A percentile compares a stretch with the other conserved stretches of the same genome.
Conservation (phyloP, 2,888 invertebrate species). For the Sinopyrophorus schimmeli region DNA sequence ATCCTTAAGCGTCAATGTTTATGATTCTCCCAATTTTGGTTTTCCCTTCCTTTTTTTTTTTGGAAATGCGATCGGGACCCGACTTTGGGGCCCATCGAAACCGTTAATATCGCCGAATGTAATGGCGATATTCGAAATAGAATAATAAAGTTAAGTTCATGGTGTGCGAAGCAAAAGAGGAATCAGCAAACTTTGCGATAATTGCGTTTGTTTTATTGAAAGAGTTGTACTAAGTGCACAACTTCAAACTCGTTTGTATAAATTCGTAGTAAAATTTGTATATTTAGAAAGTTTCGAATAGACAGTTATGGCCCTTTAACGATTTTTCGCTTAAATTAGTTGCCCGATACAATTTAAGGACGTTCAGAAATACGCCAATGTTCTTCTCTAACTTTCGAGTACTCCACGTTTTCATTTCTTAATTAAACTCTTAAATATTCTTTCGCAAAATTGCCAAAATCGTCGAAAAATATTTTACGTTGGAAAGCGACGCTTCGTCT, state of each 20-base stretch:
- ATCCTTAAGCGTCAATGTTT: too few species aligned
- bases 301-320: constrained; percentile 20
- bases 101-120: constrained; percentile 16
- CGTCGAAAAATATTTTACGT: too few species aligned
- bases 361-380: constrained; percentile 2
- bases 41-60: constrained; percentile 9
- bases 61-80: constrained; percentile 1
- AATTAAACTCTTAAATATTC: too few species aligned
- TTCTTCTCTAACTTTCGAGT: too few species aligned
- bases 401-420: too few species aligned
- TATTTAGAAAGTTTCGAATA: constrained; percentile 18
- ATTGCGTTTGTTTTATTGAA: constrained; percentile 39
- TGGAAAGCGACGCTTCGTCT: too few species aligned
- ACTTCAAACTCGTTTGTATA: constrained; percentile 27
- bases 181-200: constrained; percentile 31
- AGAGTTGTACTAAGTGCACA: constrained; percentile 34
- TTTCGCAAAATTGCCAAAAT: too few species aligned
- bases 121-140: constrained; percentile 12
- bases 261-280: constrained; percentile 28
- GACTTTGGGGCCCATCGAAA: too few species aligned
- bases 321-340: too few species aligned
- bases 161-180: constrained; percentile 22
- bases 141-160: constrained; percentile 21
- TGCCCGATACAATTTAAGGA: constrained; percentile 4
- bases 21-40: too few species aligned